A percentile compares a stretch with the other conserved stretches of the same genome.
Conservation (phyloP, 2,797 vertebrate species). For the Megalops cyprinoides region DNA sequence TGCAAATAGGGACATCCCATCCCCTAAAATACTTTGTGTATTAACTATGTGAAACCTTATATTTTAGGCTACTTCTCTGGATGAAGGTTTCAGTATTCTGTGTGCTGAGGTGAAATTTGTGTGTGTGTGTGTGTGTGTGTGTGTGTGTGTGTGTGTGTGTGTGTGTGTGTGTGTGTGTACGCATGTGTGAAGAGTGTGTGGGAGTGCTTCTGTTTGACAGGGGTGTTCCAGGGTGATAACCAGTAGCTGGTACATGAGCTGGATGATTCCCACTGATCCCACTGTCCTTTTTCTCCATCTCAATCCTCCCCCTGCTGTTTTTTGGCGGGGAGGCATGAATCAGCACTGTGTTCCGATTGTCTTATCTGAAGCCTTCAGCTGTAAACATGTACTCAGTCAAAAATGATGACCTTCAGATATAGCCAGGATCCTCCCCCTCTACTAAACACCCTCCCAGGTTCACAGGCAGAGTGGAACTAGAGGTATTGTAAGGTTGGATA, state of each 20-base stretch:
- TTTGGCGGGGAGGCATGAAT: not conserved
- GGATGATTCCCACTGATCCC: constrained; percentile 79
- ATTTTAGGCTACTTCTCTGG: too few relatives aligned
- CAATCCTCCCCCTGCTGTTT: not conserved
- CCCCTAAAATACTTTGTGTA: constrained; percentile 2
- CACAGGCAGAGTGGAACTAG: not conserved
- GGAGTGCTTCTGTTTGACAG: constrained; percentile 11
- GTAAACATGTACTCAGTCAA: not conserved
- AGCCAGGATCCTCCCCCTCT: constrained; percentile 16
- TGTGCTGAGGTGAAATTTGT: not conserved
- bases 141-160: not conserved
- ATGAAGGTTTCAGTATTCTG: not conserved
- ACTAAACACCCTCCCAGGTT: not conserved
- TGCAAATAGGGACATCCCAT: too few relatives aligned
- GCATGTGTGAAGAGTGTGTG: not conserved
- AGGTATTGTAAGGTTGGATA: not conserved
- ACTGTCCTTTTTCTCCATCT: not conserved
- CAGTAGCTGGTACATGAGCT: constrained; percentile 85
- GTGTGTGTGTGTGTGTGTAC: not conserved
- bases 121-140: not conserved
- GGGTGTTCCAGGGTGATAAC: constrained; percentile 79
- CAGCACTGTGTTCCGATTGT: not conserved
- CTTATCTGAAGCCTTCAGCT: not conserved
- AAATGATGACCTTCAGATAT: not conserved
- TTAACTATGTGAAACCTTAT: constrained; percentile 30